Base-by-base conservation (phyloP, 2,797 vertebrate genomes). In the Manis javanica region DNA sequence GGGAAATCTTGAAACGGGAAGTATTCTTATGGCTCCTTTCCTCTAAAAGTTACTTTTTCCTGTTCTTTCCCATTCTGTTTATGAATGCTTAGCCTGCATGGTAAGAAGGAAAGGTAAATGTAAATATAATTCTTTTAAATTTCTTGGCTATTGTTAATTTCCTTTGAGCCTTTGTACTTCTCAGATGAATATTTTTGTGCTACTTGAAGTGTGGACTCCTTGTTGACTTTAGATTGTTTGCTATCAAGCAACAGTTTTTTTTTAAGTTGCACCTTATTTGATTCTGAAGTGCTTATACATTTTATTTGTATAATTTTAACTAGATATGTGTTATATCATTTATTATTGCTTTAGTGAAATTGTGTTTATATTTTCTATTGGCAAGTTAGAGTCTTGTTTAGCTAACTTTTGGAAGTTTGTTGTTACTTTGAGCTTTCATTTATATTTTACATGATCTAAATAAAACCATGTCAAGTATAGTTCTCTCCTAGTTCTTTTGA, bases 201-300 rank as follows among this genome's bases (percentile, higher is more conserved):
- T 81, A 61, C 29, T 81, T 92, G 68, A 86, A 66, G 26, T 88
- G 37, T 57, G 79, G 39, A 74, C 14, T 87, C 8, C 31, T 95
- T 72, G 10, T 86, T 96, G 53, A n/a, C 69, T 83, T 78, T 82
- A 92, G n/a, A 64, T 64, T 26, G 53, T 92, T 86, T 97, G 24
- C 71, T 79, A 19, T 72, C 14, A 94, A 89, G 46, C 46, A 39
- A 63, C 55, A 31, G 13, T 18, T n/a, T 81, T 79, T 42, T 63
- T 53, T 63, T 3, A 90, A 29, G 23, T 91, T 79, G 6, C 37
- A 79, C 37, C 61, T 78, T 86, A 34, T 51, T 94, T 92, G 85
- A 75, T 75, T 46, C 72, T 91, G 71, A 78, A 63, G 15, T 55
- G 3, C 13, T 7, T 75, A 16, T 72, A 24, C 11, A 72, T 95